Conservation (phyloP, 2,113 vertebrate genomes). For the Psilopogon haemacephalus region DNA sequence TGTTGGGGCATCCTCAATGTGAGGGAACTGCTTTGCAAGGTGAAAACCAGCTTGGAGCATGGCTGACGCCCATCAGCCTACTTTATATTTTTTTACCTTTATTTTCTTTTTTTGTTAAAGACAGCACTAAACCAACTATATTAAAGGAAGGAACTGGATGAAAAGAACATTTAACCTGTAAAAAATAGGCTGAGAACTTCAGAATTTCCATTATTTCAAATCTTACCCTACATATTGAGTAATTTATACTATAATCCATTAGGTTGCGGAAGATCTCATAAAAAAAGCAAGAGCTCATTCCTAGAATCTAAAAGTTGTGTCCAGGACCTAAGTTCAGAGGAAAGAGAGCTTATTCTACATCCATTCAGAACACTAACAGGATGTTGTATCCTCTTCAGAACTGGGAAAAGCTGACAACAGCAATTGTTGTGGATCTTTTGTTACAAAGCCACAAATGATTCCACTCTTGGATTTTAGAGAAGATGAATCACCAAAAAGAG, state of each 20-base stretch:
- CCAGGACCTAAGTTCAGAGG: neutral
- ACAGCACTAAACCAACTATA: neutral
- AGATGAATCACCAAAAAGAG: neutral
- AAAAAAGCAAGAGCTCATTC: neutral
- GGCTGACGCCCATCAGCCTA: neutral
- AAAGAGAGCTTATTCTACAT: neutral
- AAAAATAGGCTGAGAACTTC: neutral
- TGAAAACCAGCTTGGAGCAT: neutral
- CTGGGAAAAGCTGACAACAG: neutral
- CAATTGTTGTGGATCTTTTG: neutral
- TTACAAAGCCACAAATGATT: neutral
- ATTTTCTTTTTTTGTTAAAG: no score
- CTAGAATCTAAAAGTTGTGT: neutral
- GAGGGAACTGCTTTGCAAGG: neutral
- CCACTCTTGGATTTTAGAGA: neutral
- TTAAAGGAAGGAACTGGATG: neutral
- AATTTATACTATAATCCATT: neutral
- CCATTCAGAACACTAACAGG: neutral
- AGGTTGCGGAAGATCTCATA: neutral
- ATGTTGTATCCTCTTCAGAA: neutral
- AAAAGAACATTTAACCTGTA: neutral
- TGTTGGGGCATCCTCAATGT: accelerated
- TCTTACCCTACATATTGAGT: neutral
- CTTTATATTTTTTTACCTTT: neutral
- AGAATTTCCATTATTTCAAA: neutral